Evolutionary conservation across 2,888 invertebrate genomes (phyloP), one percentile per base, ranked within the genome.

Genomic region (Cosmorhoe ocellata): DNA sequence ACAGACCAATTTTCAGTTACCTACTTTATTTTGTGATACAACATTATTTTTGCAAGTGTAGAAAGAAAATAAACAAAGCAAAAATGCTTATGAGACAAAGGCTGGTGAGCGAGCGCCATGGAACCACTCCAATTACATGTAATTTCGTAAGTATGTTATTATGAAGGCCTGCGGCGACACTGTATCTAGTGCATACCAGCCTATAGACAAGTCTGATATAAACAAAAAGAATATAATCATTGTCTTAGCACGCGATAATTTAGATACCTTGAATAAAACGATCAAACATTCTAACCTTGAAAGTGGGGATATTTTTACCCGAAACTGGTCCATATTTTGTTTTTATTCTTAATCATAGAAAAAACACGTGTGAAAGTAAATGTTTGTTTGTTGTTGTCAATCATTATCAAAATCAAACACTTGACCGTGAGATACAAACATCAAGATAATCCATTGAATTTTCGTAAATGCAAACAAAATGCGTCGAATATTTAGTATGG

Each of bases 131-230:
- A 74, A 77, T 79, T 80, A 79, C 70, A 64, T 67, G 64, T 72
- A 73, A 78, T 80, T 79, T 74, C 59, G 72, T 65, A 74, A 71
- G 71, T 65, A 72, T 67, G 76, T 74, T 79, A 81, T 83, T 81
- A 80, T 71, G 61, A 53, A 61, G 65, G 64, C 60, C 67, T 69
- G 63, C 52, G 60, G 67, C 71, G 76, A 78, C 80, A 76, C 72
- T 61, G 72, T 67, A 59, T 67, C 66, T 61, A 71, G 72, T 70
- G 66, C 66, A 61, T 61, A 50, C 61, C 56, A 62, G 54, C 57
- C 58, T 58, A 63, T 59, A 59, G 47, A 64, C 63, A 61, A 58
- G 50, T 61, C 63, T 66, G 50, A 66, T 69, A 63, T 66, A 64
- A n/a, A n/a, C n/a, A n/a, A n/a, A n/a, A n/a, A 18, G 18, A 66